Evolutionary conservation across 2,113 vertebrate species (phyloP).

Genomic region (Malurus melanocephalus): DNA sequence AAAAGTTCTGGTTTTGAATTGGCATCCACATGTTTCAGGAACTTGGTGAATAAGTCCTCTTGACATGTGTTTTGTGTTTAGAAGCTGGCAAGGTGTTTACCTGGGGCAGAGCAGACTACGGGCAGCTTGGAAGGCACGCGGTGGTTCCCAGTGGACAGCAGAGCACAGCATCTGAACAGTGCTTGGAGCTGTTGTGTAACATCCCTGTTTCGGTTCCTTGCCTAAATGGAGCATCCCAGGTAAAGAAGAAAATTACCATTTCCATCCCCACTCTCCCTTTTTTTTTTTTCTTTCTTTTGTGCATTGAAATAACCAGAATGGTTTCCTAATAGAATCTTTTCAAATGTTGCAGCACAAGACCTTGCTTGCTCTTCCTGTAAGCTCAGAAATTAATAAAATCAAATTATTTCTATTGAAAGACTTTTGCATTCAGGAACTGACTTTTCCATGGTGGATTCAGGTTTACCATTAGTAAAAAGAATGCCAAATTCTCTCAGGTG

Average conservation of each 20-base stretch:
- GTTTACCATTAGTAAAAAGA: background rate
- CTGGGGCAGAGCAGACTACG: slow-evolving; percentile 90
- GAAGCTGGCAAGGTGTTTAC: slow-evolving; percentile 85
- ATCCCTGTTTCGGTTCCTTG: slow-evolving; percentile 69
- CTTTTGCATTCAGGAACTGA: background rate
- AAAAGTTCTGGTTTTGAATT: background rate
- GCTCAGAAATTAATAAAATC: background rate
- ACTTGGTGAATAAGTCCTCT: background rate
- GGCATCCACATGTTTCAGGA: background rate
- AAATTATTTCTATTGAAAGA: background rate
- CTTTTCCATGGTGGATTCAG: background rate
- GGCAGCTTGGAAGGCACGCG: slow-evolving; percentile 80
- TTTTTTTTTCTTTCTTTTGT: too few species aligned
- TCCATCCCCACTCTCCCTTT: fast-evolving
- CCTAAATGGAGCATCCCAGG: slow-evolving; percentile 83
- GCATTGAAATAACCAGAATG: background rate
- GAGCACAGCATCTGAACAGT: background rate
- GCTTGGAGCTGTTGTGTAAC: background rate
- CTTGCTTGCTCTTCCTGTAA: background rate
- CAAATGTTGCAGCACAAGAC: background rate
- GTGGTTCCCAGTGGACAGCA: slow-evolving; percentile 1
- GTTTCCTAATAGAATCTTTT: background rate
- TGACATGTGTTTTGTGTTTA: slow-evolving; percentile 67
- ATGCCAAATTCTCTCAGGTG: background rate
- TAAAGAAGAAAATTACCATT: slow-evolving; percentile 29